A percentile compares a stretch with the other conserved stretches of the same genome.
These are phyloP conservation scores for Chelonia mydas DNA, from an alignment of 2,797 vertebrate genomes.

Conservation along the genomic window DNA sequence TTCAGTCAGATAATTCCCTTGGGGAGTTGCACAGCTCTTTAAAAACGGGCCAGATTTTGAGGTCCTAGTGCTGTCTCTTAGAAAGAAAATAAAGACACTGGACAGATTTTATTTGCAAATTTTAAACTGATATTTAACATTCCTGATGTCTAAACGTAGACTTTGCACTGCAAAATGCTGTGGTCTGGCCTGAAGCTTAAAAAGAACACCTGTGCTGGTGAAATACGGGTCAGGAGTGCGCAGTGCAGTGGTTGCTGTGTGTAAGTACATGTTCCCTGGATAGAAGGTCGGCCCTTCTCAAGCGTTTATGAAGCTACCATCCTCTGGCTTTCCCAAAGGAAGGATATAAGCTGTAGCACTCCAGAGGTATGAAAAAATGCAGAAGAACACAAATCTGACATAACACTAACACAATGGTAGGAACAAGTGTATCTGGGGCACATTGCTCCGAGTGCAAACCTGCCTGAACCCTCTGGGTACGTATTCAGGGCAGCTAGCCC, in stretches of 20 bases:
- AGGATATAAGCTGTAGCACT: background rate
- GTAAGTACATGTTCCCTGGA: background rate
- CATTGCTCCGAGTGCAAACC: background rate
- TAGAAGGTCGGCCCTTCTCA: background rate
- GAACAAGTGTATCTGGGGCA: slow-evolving; percentile 27
- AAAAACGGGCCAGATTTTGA: too few species aligned
- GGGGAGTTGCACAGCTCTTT: too few species aligned
- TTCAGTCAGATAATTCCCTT: too few species aligned
- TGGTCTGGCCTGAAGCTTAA: background rate
- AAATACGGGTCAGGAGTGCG: background rate
- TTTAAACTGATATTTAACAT: background rate
- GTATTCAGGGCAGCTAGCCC: background rate
- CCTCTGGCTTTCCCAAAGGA: background rate
- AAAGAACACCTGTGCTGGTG: background rate
- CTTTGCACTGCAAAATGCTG: background rate
- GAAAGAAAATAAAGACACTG: too few species aligned
- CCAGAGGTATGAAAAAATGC: slow-evolving; percentile 40
- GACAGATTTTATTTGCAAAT: too few species aligned
- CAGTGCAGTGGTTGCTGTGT: background rate
- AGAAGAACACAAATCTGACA: slow-evolving; percentile 36
- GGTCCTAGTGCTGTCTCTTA: too few species aligned
- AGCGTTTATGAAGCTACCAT: background rate
- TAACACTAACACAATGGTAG: slow-evolving; percentile 36
- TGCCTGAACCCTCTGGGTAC: background rate
- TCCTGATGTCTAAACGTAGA: background rate